Base-by-base conservation (phyloP, 2,797 vertebrate genomes). In the Avahi laniger region DNA sequence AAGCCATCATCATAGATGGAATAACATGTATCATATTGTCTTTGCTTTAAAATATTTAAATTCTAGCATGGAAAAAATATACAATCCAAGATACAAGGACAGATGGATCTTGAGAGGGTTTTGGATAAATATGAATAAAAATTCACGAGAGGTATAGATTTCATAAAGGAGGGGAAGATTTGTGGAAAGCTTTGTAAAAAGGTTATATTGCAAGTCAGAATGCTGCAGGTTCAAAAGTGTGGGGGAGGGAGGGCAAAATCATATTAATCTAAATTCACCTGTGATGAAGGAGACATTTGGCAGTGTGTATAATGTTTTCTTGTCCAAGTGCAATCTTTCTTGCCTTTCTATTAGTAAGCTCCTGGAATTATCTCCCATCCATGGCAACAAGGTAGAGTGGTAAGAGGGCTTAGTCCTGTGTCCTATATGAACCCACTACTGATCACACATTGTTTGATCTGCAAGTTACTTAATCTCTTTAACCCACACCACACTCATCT, bases 371-470 rank as follows among this genome's bases (percentile, higher is more conserved):
- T 61, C 24, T 63, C 15, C 10, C 20, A 52, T 41, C 5, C 18
- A 17, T 2, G 52, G 8, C 13, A 78, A 35, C 14, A 63, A 43
- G 79, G 6, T 28, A 24, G 11, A 28, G 11, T 2, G 18, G 5
- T 1, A 57, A 43, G 63, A 92, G 4, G 0, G n/a, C 12, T 24
- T 41, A 52, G 0, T 2, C 4, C 33, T 72, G 38, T 3, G 8
- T 81, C 48, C 43, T 30, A 0, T 61, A 41, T 65, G 13, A 85
- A n/a, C 2, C 0, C 81, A 41, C 30, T 20, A 52, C 20, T 22
- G 30, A 57, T 69, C 0, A 5, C 26, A 35, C 2, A 2, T 2
- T 30, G 2, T 76, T 26, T 13, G 3, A 43, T 33, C 2, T 1
- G 33, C 70, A 61, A 80, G 20, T 65, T 30, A 46, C 1, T 28